Conservation (phyloP, 1,140 invertebrate genomes). For the Tenebrio molitor region DNA sequence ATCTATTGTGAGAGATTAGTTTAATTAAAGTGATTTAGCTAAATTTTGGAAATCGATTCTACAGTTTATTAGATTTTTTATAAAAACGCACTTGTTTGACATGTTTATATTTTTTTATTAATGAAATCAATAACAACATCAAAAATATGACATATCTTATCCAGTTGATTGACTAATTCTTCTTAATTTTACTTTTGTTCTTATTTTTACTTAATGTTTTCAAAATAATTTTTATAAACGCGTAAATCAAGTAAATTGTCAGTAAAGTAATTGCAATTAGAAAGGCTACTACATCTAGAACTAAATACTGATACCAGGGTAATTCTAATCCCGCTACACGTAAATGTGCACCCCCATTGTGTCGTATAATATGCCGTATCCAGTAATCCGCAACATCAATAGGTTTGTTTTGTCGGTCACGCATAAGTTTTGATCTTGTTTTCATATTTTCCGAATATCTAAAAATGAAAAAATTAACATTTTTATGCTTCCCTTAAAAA, state of each 20-base stretch:
- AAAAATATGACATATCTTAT: too few relatives aligned
- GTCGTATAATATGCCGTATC: conserved; percentile 76
- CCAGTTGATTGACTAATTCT: too few relatives aligned
- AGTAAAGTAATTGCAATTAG: not conserved
- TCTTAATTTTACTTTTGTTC: not conserved
- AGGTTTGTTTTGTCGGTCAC: conserved; percentile 69
- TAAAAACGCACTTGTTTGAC: too few relatives aligned
- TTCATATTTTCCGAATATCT: conserved; percentile 63
- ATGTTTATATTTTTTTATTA: too few relatives aligned
- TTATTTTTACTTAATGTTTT: not conserved
- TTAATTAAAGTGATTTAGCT: too few relatives aligned
- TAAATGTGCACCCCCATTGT: conserved; percentile 75
- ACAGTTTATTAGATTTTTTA: too few relatives aligned
- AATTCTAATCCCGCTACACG: conserved; percentile 72
- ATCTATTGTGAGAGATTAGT: too few relatives aligned
- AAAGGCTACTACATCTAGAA: conserved; percentile 59
- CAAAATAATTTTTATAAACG: not conserved
- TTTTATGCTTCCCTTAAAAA: too few relatives aligned
- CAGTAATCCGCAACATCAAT: conserved; percentile 75
- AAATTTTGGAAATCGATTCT: too few relatives aligned
- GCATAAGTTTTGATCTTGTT: conserved; percentile 68
- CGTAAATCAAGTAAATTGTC: not conserved
- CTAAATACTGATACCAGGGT: conserved; percentile 67
- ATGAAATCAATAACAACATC: too few relatives aligned
- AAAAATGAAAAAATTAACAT: conserved; percentile 21